phyloP scores from a whole-genome alignment of 2,113 vertebrate species.

The Danio rerio region GRCz12tu NC_133185.1:34295001-34295500 shows the following conservation, averaged over 20 bases:
- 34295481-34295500: not conserved
- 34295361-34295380: not conserved
- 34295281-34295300: not conserved
- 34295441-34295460: not conserved
- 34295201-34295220: too few relatives aligned
- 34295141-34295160: too few relatives aligned
- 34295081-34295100: not conserved
- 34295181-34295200: too few relatives aligned
- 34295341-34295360: not conserved
- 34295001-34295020: too few relatives aligned
- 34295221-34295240: too few relatives aligned
- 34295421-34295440: not conserved
- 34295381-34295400: not conserved
- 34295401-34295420: not conserved
- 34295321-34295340: not conserved
- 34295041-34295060: not conserved
- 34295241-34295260: too few relatives aligned
- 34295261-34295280: not conserved
- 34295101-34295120: not conserved
- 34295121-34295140: not conserved
- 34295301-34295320: not conserved
- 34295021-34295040: not conserved
- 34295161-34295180: too few relatives aligned
- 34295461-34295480: constrained; percentile 17
- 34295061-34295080: not conserved